phyloP scores from a whole-genome alignment of 1,140 invertebrate genomes.

The Heliconius hermathena region DNA sequence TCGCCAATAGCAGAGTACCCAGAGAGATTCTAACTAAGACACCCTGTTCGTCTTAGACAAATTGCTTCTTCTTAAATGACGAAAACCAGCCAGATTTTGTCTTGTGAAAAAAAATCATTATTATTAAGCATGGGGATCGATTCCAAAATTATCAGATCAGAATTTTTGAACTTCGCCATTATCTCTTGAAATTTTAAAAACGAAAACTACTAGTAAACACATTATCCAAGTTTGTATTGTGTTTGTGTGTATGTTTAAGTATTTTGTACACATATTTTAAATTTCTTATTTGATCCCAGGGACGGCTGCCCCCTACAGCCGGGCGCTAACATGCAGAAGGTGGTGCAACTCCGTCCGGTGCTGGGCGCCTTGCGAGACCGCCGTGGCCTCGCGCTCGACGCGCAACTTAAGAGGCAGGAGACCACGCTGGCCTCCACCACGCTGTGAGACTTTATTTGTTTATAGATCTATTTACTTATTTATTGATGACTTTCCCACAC shows the following conservation, averaged over 20 bases:
- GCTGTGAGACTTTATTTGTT: constrained; percentile 84
- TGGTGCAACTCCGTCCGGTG: constrained; percentile 92
- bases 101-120: too few species aligned
- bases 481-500: not conserved
- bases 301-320: constrained; percentile 97
- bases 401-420: constrained; percentile 94
- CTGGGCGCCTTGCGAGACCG: constrained; percentile 92
- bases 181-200: too few species aligned
- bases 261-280: not conserved
- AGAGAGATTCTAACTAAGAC: too few species aligned
- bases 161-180: too few species aligned
- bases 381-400: constrained; percentile 96
- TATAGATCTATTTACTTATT: not conserved
- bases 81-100: too few species aligned
- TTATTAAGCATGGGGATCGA: too few species aligned
- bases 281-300: constrained; percentile 68
- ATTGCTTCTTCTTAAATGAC: too few species aligned
- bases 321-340: constrained; percentile 95
- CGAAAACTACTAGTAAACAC: not conserved
- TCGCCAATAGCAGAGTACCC: too few species aligned
- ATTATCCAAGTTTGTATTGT: not conserved
- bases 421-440: constrained; percentile 98
- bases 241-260: not conserved
- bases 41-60: too few species aligned
- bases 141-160: too few species aligned